Evolutionary conservation across 2,797 vertebrate genomes (phyloP).

Genomic region (Myotis myotis): DNA sequence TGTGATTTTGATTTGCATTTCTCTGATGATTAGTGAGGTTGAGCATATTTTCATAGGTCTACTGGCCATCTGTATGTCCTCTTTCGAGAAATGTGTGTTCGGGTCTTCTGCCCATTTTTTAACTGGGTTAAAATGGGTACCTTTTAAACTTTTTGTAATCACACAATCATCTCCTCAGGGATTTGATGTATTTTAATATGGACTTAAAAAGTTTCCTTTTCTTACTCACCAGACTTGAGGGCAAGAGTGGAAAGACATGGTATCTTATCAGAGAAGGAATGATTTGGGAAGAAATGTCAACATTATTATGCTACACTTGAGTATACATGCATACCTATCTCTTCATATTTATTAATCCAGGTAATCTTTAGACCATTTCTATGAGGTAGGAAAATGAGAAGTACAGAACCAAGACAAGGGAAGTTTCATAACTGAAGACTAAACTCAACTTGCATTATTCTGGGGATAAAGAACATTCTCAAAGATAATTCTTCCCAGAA

Average conservation of each 20-base stretch:
- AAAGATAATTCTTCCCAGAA: neutral
- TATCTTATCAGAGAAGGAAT: neutral
- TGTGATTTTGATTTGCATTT: no score
- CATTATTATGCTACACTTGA: neutral
- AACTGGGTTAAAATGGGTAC: neutral
- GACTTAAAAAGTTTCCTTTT: neutral
- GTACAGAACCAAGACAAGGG: neutral
- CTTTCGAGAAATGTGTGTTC: no score
- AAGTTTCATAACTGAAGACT: neutral
- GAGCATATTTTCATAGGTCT: no score
- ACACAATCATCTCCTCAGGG: neutral
- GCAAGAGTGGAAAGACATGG: neutral
- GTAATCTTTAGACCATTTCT: neutral
- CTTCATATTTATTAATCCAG: neutral
- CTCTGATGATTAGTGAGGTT: no score
- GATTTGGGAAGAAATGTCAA: neutral
- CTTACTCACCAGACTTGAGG: neutral
- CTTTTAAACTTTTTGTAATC: conserved; percentile 20
- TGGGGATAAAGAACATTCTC: neutral
- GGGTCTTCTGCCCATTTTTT: no score
- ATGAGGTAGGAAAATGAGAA: neutral
- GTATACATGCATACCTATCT: neutral
- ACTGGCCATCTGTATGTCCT: no score
- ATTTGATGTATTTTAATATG: conserved; percentile 7
- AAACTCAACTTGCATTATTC: neutral